Base-by-base conservation (phyloP, 2,113 vertebrate genomes). In the Melanerpes aurifrons region DNA sequence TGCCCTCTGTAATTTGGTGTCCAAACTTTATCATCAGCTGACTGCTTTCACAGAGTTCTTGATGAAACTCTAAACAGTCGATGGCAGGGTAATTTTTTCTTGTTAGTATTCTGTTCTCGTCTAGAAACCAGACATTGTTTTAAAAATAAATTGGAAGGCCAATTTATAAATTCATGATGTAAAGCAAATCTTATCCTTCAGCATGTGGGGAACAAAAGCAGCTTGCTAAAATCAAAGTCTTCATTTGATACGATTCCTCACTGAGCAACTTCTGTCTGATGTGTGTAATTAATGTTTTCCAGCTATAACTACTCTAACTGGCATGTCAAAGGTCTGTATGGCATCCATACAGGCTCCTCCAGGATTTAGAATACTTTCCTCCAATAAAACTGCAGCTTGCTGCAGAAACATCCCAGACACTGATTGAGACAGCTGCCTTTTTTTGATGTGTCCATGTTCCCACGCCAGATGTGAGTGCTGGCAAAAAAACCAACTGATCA, bases 221-320 rank as follows among this genome's bases (percentile, higher is more conserved):
- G 86, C 86, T 83, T 93, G 67, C 73, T 96, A 96, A 98, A 87
- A 96, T 97, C 83, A 96, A 95, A 96, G 86, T 61, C 86, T 96
- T 94, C 92, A 96, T 97, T 97, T 96, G 56, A 47, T 68, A 90
- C 73, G 87, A 95, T 73, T 92, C 77, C 66, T 96, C 75, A 61
- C 88, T 50, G 75, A 76, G 57, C 64, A 91, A 75, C 77, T 79
- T 61, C 87, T 95, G 90, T 94, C 95, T 95, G 72, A 95, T 68
- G 5, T 57, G 24, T 88, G 53, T 90, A 95, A 96, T 95, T 95
- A 96, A 95, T 76, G 82, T 61, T 87, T 76, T 56, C 77, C 80
- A 82, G 71, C 53, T 79, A 43, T 85, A 75, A 57, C 83, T 87
- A 19, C 54, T 71, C 82, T 72, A 48, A 54, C 37, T 68, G 59